A percentile compares a stretch with the other conserved stretches of the same genome.
phyloP scores from a whole-genome alignment of 2,113 vertebrate genomes.

The Pholis gunnellus region DNA sequence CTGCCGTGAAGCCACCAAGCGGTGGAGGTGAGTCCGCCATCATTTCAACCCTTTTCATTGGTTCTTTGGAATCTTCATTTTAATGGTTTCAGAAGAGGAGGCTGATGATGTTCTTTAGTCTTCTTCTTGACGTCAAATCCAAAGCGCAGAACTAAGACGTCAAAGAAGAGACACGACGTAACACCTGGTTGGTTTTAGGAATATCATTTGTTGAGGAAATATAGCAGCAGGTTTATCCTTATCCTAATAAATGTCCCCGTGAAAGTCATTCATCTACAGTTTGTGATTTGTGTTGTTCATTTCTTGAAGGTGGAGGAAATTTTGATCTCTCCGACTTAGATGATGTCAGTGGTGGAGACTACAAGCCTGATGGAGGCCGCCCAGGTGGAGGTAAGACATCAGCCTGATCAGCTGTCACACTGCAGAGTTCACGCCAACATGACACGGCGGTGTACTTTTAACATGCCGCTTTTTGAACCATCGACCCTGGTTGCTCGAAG shows the following conservation, averaged over 20 bases:
- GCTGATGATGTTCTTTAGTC: background rate
- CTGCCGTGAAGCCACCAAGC: conserved; percentile 23
- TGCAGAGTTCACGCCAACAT: background rate
- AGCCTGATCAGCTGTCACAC: background rate
- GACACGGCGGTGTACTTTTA: too few relatives aligned
- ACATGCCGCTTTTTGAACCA: too few relatives aligned
- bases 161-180: too few relatives aligned
- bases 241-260: background rate
- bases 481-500: too few relatives aligned
- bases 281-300: background rate
- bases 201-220: too few relatives aligned
- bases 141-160: too few relatives aligned
- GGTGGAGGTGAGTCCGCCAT: conserved; percentile 56
- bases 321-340: conserved; percentile 70
- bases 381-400: conserved; percentile 51
- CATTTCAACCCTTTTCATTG: background rate
- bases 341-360: background rate
- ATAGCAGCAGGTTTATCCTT: background rate
- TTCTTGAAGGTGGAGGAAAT: conserved; percentile 60
- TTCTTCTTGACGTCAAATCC: too few relatives aligned
- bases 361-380: conserved; percentile 73
- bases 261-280: background rate
- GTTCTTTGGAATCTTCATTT: background rate
- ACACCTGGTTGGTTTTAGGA: too few relatives aligned
- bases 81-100: background rate